Base-by-base conservation (phyloP, 2,113 vertebrate species). In the Pelobates fuscus region DNA sequence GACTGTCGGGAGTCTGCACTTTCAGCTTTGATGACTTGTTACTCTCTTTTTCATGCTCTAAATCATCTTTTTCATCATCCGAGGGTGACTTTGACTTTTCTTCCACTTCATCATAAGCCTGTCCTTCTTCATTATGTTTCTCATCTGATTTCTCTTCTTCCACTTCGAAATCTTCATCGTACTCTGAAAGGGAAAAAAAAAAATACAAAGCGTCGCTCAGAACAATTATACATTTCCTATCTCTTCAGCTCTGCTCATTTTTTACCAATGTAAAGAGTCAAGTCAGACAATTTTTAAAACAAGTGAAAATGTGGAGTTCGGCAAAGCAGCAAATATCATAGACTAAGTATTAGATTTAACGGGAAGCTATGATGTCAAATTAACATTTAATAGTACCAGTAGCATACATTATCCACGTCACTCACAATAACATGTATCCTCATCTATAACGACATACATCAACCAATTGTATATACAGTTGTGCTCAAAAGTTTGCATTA, bases 141-240 rank as follows among this genome's bases (percentile, higher is more conserved):
- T 90, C 91, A 30, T 70, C 80, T 61, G 83, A 83, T 55, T 88
- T 92, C 71, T 93, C 90, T 26, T 94, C 92, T 7, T 94, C 94
- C 74, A 78, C 89, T 89, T 98, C 96, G 90, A 97, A 98, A 88
- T 97, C 96, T 83, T 96, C 94, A 71, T 95, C 93, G 62, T 95
- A 97, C 67, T 94, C 97, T 98, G 70, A 67, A 78, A 73, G 5
- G 79, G 65, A 84, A 81, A 46, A 85, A 79, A 78, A 41, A 60
- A 21, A 58, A 67, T 30, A 21, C 11, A 60, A 3, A 60, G 20
- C 17, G 5, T 23, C 11, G 18, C 61, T 65, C 46, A 26, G 24
- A 57, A 41, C 30, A 52, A 60, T 20, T 41, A n/a, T 44, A 43
- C 43, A 44, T 30, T 44, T 46, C 43, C 37, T 20, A 59, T 26